Conservation (phyloP, 2,797 vertebrate genomes). For the Ptychadena robeensis region DNA sequence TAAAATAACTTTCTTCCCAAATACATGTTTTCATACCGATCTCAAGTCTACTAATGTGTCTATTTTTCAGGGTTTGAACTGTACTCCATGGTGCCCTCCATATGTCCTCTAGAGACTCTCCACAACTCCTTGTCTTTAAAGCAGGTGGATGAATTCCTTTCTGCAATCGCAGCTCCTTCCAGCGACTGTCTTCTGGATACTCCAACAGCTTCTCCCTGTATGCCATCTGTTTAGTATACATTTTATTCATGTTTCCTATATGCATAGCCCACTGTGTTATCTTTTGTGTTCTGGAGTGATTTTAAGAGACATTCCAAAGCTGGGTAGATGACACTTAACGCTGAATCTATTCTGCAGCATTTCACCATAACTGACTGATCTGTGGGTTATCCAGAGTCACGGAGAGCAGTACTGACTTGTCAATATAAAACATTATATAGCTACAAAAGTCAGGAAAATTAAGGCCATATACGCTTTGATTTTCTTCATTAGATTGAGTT, state of each 20-base stretch:
- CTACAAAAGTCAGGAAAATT: too few species aligned
- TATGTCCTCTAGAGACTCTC: slow-evolving; percentile 89
- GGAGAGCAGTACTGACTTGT: too few species aligned
- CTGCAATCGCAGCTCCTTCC: slow-evolving; percentile 79
- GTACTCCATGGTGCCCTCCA: slow-evolving; percentile 91
- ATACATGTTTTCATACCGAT: not conserved
- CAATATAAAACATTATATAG: too few species aligned
- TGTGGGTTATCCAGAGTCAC: too few species aligned
- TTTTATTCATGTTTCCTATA: not conserved
- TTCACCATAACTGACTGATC: too few species aligned
- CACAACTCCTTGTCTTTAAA: slow-evolving; percentile 90
- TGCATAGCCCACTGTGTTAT: not conserved
- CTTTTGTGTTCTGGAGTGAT: too few species aligned
- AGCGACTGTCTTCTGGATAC: slow-evolving; percentile 74
- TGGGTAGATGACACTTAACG: too few species aligned
- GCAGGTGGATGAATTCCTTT: slow-evolving; percentile 89
- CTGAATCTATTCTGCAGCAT: too few species aligned
- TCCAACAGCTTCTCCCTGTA: slow-evolving; percentile 68
- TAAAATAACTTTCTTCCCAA: not conserved
- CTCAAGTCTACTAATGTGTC: not conserved
- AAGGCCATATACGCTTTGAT: too few species aligned
- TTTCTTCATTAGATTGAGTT: too few species aligned
- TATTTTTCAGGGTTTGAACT: slow-evolving; percentile 85
- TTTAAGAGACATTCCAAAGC: too few species aligned
- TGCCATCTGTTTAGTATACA: slow-evolving; percentile 37